phyloP scores from a whole-genome alignment of 2,113 vertebrate genomes.

The Hemiprocne comata region DNA sequence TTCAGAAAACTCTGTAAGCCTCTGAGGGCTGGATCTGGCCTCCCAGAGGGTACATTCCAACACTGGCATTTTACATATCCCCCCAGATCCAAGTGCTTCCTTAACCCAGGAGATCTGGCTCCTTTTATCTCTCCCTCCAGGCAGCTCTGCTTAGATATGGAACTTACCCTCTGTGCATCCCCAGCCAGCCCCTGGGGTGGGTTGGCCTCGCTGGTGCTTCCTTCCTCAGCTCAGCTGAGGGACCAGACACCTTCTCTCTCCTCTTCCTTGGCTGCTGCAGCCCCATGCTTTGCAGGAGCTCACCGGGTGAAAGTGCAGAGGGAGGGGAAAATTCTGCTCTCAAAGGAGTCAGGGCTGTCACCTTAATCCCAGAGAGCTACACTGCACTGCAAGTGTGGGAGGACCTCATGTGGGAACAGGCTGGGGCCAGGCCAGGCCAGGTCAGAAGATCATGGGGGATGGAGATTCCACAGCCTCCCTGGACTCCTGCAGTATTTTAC shows the following conservation, averaged over 20 bases:
- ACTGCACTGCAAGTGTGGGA: background rate
- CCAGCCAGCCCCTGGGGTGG: background rate
- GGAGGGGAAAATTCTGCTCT: background rate
- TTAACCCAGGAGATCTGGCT: background rate
- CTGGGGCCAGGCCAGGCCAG: background rate
- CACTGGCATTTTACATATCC: background rate
- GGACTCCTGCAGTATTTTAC: background rate
- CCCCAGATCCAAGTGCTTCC: background rate
- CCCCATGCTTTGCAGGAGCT: background rate
- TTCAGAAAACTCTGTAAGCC: background rate
- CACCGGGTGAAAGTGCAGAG: fast-evolving
- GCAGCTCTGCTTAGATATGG: background rate
- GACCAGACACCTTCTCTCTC: background rate
- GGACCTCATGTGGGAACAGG: background rate
- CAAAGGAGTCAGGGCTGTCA: background rate
- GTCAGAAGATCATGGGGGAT: fast-evolving
- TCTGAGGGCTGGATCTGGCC: fast-evolving
- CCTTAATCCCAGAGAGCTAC: fast-evolving
- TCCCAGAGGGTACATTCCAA: background rate
- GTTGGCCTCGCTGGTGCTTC: background rate
- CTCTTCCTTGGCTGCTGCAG: background rate
- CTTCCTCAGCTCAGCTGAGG: background rate
- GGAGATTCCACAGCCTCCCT: background rate
- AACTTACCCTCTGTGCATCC: background rate
- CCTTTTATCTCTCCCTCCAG: background rate